Percentiles rank a stretch among this genome's conserved stretches.
These are phyloP conservation scores for Drosophila rufa DNA, from an alignment of 1,140 invertebrate species.

Conservation along the genomic window DNA sequence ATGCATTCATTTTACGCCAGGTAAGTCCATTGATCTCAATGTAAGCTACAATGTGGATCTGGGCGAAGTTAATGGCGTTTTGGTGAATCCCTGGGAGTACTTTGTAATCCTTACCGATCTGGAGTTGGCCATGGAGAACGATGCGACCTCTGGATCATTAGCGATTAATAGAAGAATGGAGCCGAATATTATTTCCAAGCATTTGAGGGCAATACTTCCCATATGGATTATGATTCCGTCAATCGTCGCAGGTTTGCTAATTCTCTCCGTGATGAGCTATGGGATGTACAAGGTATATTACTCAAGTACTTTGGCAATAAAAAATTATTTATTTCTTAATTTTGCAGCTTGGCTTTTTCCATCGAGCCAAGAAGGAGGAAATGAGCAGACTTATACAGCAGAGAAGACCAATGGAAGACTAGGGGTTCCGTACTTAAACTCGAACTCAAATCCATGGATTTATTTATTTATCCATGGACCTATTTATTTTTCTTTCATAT, in stretches of 20 bases:
- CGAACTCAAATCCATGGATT: too few relatives aligned
- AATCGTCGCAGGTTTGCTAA: slow-evolving; percentile 60
- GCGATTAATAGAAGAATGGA: slow-evolving; percentile 57
- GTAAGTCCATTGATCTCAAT: slow-evolving; percentile 61
- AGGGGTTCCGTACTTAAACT: too few relatives aligned
- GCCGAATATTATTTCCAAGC: slow-evolving; percentile 74
- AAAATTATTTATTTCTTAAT: neutral
- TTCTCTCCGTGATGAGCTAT: slow-evolving; percentile 66
- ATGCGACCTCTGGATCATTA: slow-evolving; percentile 46
- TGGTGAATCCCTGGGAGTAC: slow-evolving; percentile 73
- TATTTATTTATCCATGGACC: too few relatives aligned
- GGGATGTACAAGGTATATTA: slow-evolving; percentile 70
- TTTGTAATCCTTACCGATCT: slow-evolving; percentile 71
- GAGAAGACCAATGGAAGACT: slow-evolving; percentile 42
- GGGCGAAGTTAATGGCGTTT: slow-evolving; percentile 71
- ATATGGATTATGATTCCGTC: slow-evolving; percentile 71
- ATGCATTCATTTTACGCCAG: slow-evolving; percentile 65
- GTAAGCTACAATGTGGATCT: slow-evolving; percentile 74
- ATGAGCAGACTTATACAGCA: slow-evolving; percentile 62
- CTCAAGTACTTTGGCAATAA: too few relatives aligned
- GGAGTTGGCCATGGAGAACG: slow-evolving; percentile 61
- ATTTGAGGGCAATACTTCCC: slow-evolving; percentile 47
- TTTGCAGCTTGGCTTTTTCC: slow-evolving; percentile 74
- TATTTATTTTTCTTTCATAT: too few relatives aligned
- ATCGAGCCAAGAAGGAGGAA: slow-evolving; percentile 73